Evolutionary conservation across 23 tunicate genomes (phyloP), one percentile per base, ranked within the genome.

Genomic region (Pegea sp.): DNA sequence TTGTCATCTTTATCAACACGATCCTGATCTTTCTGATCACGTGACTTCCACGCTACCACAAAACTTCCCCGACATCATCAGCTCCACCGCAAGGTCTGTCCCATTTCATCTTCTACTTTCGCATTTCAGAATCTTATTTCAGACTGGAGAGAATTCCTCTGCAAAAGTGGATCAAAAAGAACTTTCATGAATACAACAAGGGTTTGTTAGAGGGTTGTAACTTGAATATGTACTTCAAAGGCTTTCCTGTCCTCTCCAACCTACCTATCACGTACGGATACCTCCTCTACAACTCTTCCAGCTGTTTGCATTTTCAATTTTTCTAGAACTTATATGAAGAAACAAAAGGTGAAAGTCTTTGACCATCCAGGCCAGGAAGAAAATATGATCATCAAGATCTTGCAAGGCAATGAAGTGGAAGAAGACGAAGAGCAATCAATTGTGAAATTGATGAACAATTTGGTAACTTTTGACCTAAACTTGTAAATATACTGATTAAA

Each of bases 221-320:
- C 0, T 50, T 91, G 0, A 72, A 77, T 34, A 86, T 67, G 19
- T 91, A 78, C 33, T 73, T 59, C 26, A 86, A 91, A 21, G 99
- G 99, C 16, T 78, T 91, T 34, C 86, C 99, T 5, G 64, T 93
- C 3, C 65, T 91, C 11, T 68, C 72, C 42, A 92, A 91, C 59
- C 64, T 91, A 19, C 81, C 86, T 25, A 92, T 78, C 67, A 74
- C 25, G 95, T 84, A 33, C 52, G 66, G 46, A 22, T 8, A 28
- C 34, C 13, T 31, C 22, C 19, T 24, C 16, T 24, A 19, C 42
- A n/a, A n/a, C n/a, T n/a, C n/a, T n/a, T n/a, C n/a, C n/a, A n/a
- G n/a, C n/a, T n/a, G n/a, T n/a, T n/a, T 38, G 46, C 46, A 11
- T 38, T 38, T 38, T 38, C n/a, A n/a, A n/a, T 7, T 42, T 46